A percentile compares a stretch with the other conserved stretches of the same genome.
phyloP scores from a whole-genome alignment of 2,797 vertebrate species.

The Botia kubotai region DNA sequence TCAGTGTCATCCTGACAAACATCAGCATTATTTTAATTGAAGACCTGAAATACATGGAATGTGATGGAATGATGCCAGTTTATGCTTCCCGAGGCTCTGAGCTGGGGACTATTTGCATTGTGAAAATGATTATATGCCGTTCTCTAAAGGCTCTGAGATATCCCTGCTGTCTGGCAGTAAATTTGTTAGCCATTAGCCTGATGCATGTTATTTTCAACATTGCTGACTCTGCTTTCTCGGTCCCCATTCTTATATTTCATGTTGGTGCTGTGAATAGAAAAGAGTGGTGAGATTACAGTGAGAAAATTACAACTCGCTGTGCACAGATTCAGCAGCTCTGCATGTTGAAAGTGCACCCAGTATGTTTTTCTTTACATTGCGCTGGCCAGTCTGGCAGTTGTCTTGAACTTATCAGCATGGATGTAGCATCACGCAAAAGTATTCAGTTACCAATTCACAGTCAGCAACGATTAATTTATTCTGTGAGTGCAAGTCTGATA shows the following conservation, averaged over 20 bases:
- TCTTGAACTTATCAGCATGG: too few relatives aligned
- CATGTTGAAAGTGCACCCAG: too few relatives aligned
- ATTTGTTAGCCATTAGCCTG: constrained; percentile 22
- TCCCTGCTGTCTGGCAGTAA: constrained; percentile 21
- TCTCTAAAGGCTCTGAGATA: constrained; percentile 23
- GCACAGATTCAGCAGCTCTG: not conserved
- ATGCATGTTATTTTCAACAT: constrained; percentile 34
- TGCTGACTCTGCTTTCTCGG: constrained; percentile 29
- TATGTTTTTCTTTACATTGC: too few relatives aligned
- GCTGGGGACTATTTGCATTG: constrained; percentile 10
- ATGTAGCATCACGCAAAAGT: too few relatives aligned
- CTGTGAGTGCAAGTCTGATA: too few relatives aligned
- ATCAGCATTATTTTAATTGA: constrained; percentile 21
- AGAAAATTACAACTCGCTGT: constrained; percentile 16
- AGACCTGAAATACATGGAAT: not conserved
- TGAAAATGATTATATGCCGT: constrained; percentile 25
- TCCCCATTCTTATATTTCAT: not conserved
- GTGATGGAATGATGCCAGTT: not conserved
- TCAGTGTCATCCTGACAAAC: constrained; percentile 40
- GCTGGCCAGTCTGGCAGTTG: too few relatives aligned
- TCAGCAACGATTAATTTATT: too few relatives aligned
- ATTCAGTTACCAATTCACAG: too few relatives aligned
- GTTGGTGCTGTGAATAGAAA: constrained; percentile 19
- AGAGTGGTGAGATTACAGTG: not conserved
- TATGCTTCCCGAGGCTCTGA: constrained; percentile 12